A percentile compares a stretch with the other conserved stretches of the same genome.
These are phyloP conservation scores for Hermatobates lingyangjiaoensis DNA, from an alignment of 1,140 invertebrate species.

Conservation along the genomic window DNA sequence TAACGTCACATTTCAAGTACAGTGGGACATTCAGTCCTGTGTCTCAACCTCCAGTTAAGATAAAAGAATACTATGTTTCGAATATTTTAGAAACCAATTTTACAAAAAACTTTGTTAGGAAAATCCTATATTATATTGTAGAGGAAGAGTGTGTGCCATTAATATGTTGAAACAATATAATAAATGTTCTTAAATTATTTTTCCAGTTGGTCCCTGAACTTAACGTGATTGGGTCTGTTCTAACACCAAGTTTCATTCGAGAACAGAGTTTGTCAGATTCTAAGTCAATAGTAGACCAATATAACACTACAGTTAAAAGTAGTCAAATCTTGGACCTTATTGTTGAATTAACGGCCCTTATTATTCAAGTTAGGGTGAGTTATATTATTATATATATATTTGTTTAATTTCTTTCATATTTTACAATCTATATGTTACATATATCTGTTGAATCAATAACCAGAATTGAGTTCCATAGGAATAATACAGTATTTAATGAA, in stretches of 20 bases:
- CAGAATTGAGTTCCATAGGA: too few species aligned
- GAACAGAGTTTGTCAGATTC: slow-evolving; percentile 76
- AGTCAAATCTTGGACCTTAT: slow-evolving; percentile 56
- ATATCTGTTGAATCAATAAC: too few species aligned
- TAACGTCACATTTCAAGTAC: too few species aligned
- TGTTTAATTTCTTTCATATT: slow-evolving; percentile 5
- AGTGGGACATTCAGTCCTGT: too few species aligned
- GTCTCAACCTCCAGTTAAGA: too few species aligned
- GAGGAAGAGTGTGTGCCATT: too few species aligned
- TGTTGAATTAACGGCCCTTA: slow-evolving; percentile 69
- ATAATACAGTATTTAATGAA: too few species aligned
- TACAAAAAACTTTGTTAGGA: too few species aligned
- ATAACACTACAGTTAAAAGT: slow-evolving; percentile 38
- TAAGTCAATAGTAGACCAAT: slow-evolving; percentile 53
- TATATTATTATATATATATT: slow-evolving; percentile 9
- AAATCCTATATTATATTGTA: too few species aligned
- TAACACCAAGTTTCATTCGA: slow-evolving; percentile 67
- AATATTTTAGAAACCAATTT: too few species aligned
- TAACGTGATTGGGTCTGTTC: slow-evolving; percentile 57
- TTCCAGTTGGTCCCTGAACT: slow-evolving; percentile 60
- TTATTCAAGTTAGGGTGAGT: slow-evolving; percentile 73
- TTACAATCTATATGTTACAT: slow-evolving; percentile 4
- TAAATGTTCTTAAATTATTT: not conserved
- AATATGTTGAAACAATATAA: too few species aligned
- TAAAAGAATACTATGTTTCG: too few species aligned